phyloP scores from a whole-genome alignment of 2,888 invertebrate species.

The Hydropsyche betteni region DNA sequence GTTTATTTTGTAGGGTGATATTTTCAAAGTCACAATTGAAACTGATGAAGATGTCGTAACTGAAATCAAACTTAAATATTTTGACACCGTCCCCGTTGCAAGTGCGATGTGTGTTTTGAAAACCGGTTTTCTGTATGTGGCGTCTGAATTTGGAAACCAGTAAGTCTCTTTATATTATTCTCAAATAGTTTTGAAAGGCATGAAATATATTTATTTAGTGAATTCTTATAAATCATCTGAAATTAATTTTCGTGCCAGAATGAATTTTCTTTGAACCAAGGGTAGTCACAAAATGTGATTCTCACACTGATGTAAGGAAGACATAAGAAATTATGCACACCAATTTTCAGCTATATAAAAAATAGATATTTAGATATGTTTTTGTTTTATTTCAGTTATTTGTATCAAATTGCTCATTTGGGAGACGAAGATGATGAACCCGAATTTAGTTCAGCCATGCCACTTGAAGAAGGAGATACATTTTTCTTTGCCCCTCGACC shows the following conservation, averaged over 20 bases:
- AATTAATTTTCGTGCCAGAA: constrained; percentile 58
- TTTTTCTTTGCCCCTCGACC: constrained; percentile 98
- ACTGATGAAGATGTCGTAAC: constrained; percentile 98
- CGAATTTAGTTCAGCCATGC: constrained; percentile 98
- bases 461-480: constrained; percentile 97
- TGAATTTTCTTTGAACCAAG: constrained; percentile 69
- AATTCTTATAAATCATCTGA: not conserved
- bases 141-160: constrained; percentile 99
- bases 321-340: constrained; percentile 52
- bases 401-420: constrained; percentile 99
- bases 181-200: constrained; percentile 1
- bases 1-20: constrained; percentile 59
- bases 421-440: constrained; percentile 99
- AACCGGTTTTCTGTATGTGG: constrained; percentile 98
- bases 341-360: not conserved
- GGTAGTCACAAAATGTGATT: constrained; percentile 61
- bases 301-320: constrained; percentile 69
- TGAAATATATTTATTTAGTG: not conserved
- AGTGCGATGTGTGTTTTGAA: constrained; percentile 97
- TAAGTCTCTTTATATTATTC: constrained; percentile 69
- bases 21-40: constrained; percentile 96
- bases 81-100: constrained; percentile 98
- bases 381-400: constrained; percentile 71
- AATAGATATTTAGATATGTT: constrained; percentile 2
- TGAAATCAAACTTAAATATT: constrained; percentile 98